Evolutionary conservation across 2,888 invertebrate genomes (phyloP), one percentile per base, ranked within the genome.

Genomic region (Standfussiana lucernea): DNA sequence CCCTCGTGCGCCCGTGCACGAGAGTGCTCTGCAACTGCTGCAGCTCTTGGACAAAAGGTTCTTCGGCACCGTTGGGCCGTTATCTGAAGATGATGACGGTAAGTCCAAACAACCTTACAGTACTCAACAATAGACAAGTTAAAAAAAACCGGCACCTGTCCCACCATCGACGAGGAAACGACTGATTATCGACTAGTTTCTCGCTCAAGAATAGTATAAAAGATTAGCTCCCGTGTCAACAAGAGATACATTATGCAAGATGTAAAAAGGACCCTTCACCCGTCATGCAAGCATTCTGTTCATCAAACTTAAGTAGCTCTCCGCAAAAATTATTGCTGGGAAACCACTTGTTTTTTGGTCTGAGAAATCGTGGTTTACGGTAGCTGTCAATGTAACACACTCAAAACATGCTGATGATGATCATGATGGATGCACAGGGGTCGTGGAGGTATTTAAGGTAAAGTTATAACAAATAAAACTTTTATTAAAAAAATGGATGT

Each of bases 11-110:
- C 97, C 98, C 59, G 98, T 99, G n/a, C 98, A 99, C 93, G 99
- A 99, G 92, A 98, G 98, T 24, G 99, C 99, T 0, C 97, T 99
- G 73, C 99, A 99, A 92, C 97, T 99, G 80, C 97, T 99, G 53
- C 99, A 99, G 92, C 97, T 99, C 56, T 96, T 99, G 72, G 99
- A 99, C 96, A 98, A 99, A 93, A 97, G 99, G 79, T 99, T 99
- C 97, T 99, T 99, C 93, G 99, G 99, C 67, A 97, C 98, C 79
- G 97, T 98, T 15, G 98, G 98, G 3, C 97, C 98, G 40, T 97
- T 98, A 75, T 91, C 93, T 13, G 86, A 92, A n/a, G 98, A 98
- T 86, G 98, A 98, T 79, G 98, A 98, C 89, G 98, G 98, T 98
- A 93, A 97, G 97, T 94, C 13, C 32, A 40, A 59, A 24, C 21